Evolutionary conservation across 1,140 invertebrate species (phyloP), one percentile per base, ranked within the genome.

Genomic region (Anoplolepis gracilipes): DNA sequence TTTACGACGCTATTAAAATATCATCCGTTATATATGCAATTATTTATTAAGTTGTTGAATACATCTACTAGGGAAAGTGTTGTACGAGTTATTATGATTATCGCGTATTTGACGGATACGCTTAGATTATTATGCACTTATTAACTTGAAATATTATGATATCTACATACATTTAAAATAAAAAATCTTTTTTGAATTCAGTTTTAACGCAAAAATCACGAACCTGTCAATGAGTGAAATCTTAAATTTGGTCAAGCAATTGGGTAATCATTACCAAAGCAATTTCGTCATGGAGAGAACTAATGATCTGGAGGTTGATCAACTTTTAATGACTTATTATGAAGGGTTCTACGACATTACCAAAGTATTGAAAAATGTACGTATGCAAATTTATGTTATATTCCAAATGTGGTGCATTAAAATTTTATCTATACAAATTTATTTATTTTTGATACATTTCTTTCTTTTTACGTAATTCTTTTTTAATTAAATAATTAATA

Each of bases 231-330:
- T 49, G 13, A 30, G 78, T 0, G 64, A 88, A 55, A 88, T 91
- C 25, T n/a, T 87, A 0, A 6, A 25, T 2, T 64, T 85, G 62
- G 11, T 91, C 7, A 3, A 2, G 53, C 64, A 90, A 1, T 70
- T 92, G 22, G 90, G 91, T 30, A 59, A 84, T n/a, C 59, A 85
- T 1, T 92, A 92, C 16, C 87, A n/a, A n/a, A n/a, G n/a, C 8
- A 42, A 75, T n/a, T 76, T 85, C 10, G 0, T 0, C 0, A 25
- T 11, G 10, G 2, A 28, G 36, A 3, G 7, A 53, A 39, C 6
- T 49, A 5, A 0, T 7, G 0, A 25, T 5, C n/a, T 30, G 10
- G 65, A 77, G 16, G 36, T 90, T 33, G 73, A 92, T 55, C 6
- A 72, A 10, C 62, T 91, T 61, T 67, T 92, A 10, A 13, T 3